Evolutionary conservation across 2,797 vertebrate species (phyloP), one percentile per base, ranked within the genome.

Genomic region (Onychomys arenicola): DNA sequence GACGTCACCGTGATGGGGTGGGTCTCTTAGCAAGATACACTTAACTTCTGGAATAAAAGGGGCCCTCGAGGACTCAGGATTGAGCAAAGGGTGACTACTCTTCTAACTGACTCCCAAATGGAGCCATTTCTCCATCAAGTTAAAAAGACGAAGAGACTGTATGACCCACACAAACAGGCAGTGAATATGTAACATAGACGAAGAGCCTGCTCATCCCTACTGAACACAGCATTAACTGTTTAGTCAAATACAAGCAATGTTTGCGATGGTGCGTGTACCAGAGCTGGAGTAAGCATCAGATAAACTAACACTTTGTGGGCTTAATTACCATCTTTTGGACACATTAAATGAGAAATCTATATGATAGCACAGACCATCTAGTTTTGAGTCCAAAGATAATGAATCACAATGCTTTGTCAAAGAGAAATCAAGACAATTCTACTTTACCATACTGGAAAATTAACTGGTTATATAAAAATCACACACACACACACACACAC

Each of bases 311-410:
- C 25, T 43, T 1, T 49, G n/a, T 55, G 34, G 14, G 63, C 84
- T 94, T 65, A 57, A 90, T 59, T 91, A 89, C 73, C 57, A 96
- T 76, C 52, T 69, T 69, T 80, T 85, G 75, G 27, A 46, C 5
- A 25, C 27, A 29, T 76, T 78, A 46, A 37, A 10, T 34, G 14
- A 73, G 34, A 96, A 93, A 49, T 4, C 37, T 19, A 0, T 43
- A 21, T 67, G 29, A 29, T 21, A 57, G 55, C 16, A 40, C 16
- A 25, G 10, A 1, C 14, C 83, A 16, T 49, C 46, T 65, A 40
- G n/a, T 94, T 95, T 88, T 55, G 86, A 91, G 85, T 76, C 49
- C 11, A 34, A 78, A 80, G 73, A 69, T 61, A 69, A 34, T 32
- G 71, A 75, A 34, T 85, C 40, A 10, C 52, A 71, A 37, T n/a